Evolutionary conservation across 1,140 invertebrate species (phyloP), one percentile per base, ranked within the genome.

Genomic region (Zaprionus davidi): DNA sequence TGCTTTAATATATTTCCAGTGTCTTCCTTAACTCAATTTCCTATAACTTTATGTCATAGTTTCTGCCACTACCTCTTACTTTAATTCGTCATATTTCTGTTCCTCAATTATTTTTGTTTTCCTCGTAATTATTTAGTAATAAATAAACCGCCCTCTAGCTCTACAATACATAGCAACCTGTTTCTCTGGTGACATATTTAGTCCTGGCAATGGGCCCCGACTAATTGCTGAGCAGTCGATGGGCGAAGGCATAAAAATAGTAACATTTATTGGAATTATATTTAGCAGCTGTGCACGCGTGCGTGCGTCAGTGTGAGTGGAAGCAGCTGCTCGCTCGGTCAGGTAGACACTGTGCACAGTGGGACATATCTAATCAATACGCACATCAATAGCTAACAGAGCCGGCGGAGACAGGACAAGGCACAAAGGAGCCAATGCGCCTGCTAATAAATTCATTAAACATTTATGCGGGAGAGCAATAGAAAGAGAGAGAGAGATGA

Each of bases 381-480:
- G 55, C 63, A 72, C 36, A 69, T 53, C 41, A 56, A 66, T 53
- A 72, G 38, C 63, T 24, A 56, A 66, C 22, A 9, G 34, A 41
- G 22, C 0, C 63, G 24, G 22, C 63, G 17, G 22, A n/a, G 36
- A 53, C 41, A 58, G 38, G 66, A 46, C 28, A 41, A 26, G 41
- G 75, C 66, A 68, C 46, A 17, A 51, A 51, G 31, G 22, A 57
- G 63, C 22, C 57, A 28, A 58, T 1, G 15, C 68, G 71, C 73
- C 78, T 88, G 85, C 85, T 90, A 87, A 90, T 90, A 85, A 90
- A 90, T 90, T 85, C 82, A 90, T 90, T 85, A 82, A 79, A 78
- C 73, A 90, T 90, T 85, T 73, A 90, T 71, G 79, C 31, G 59
- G 22, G 51, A n/a, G 11, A 44, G 56, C 15, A 5, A 7, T 4